Base-by-base conservation (phyloP, 2,113 vertebrate species). In the Cebus imitator region DNA sequence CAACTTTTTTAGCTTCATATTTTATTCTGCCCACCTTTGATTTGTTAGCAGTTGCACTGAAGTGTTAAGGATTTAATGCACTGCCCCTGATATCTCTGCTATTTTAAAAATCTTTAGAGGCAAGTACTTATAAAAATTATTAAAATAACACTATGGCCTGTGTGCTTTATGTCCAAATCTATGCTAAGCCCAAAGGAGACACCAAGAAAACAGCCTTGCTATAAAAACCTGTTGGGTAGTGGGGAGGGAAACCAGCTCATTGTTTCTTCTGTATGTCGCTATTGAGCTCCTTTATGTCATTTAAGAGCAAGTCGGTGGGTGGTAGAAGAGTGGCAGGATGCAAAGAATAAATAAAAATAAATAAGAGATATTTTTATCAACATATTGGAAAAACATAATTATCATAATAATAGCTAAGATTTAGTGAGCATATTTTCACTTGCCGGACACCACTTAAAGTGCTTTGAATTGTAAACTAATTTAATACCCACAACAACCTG, bases 291-390 rank as follows among this genome's bases (percentile, higher is more conserved):
- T 64, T 80, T 35, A 43, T 27, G 5, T 52, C 58, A 70, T 76
- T 6, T 37, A 90, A 94, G 45, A 83, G 11, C 32, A 96, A 81
- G 35, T 16, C 76, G 23, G 84, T 84, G 37, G 23, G 25, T 61
- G 45, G 30, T 48, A 23, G 50, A 93, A 97, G 73, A 83, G 0
- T 52, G 20, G 3, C 52, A 87, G 35, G 16, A 73, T 50, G 75
- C 18, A 95, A 89, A 94, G 90, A 70, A 80, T 57, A 91, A 86
- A 70, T 68, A 93, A 45, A 70, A 85, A 81, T 84, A 95, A 94
- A 82, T 89, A 89, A 40, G 72, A 89, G 21, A 48, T 81, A 97
- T 80, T 81, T 75, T 95, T 84, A 84, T 52, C 20, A 83, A 86
- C n/a, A 37, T 9, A 66, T 35, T 73, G 52, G 68, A 73, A 70